Conservation (phyloP, 1,140 invertebrate genomes). For the Aplysia californica region DNA sequence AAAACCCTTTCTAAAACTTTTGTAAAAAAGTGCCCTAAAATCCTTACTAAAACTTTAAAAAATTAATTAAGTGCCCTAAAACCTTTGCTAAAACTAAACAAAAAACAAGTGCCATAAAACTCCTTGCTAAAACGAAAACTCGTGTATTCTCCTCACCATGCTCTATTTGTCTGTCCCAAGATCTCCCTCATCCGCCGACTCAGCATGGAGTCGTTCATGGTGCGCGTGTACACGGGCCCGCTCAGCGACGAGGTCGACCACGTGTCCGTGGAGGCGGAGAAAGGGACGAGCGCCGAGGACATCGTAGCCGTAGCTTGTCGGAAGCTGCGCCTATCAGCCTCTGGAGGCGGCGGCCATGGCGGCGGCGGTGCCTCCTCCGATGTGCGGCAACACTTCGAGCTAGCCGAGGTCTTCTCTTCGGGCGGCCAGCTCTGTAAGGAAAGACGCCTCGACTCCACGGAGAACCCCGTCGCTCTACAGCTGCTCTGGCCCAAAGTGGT, state of each 20-base stretch:
- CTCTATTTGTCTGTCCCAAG: not conserved
- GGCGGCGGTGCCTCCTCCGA: constrained; percentile 70
- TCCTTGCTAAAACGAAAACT: not conserved
- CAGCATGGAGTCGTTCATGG: constrained; percentile 69
- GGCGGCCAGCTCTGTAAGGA: constrained; percentile 91
- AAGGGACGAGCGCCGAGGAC: constrained; percentile 89
- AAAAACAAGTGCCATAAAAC: not conserved
- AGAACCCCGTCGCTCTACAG: constrained; percentile 93
- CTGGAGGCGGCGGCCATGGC: too few species aligned
- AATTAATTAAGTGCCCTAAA: not conserved
- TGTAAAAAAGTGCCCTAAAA: too few species aligned
- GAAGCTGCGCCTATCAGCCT: constrained; percentile 78
- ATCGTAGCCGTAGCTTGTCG: constrained; percentile 85
- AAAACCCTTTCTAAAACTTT: too few species aligned
- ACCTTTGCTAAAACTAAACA: not conserved
- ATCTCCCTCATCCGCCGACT: constrained; percentile 48
- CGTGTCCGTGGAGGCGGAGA: constrained; percentile 90
- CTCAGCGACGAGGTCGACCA: constrained; percentile 90
- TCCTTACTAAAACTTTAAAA: not conserved
- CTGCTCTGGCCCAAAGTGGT: constrained; percentile 86
- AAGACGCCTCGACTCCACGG: constrained; percentile 82
- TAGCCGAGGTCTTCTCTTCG: constrained; percentile 87
- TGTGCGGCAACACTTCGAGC: constrained; percentile 77
- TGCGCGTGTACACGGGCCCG: constrained; percentile 90
- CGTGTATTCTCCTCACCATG: not conserved